These are phyloP conservation scores for Cephalopholis sonnerati DNA, from an alignment of 2,113 vertebrate genomes.

Conservation along the genomic window DNA sequence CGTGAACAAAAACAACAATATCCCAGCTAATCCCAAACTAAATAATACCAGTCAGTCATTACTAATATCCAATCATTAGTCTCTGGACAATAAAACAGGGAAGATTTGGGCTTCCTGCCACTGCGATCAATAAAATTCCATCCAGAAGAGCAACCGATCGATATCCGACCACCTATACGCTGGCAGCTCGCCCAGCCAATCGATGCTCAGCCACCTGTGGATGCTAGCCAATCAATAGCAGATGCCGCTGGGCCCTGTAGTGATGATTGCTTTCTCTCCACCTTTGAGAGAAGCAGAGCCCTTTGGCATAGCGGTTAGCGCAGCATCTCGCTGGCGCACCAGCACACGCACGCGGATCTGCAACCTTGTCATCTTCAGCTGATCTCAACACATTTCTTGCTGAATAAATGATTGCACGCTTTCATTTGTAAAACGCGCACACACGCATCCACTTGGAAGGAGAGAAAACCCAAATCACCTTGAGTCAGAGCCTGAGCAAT, in stretches of 20 bases:
- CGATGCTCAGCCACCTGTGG: conserved; percentile 87
- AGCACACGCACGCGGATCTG: neutral
- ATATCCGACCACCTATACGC: conserved; percentile 73
- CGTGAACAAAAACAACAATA: conserved; percentile 35
- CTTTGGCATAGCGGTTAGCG: conserved; percentile 43
- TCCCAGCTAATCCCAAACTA: conserved; percentile 12
- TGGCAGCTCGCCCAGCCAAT: conserved; percentile 66
- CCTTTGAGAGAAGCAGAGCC: conserved; percentile 47
- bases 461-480: conserved; percentile 52
- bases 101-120: conserved; percentile 45
- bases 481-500: conserved; percentile 68
- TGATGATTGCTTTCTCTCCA: conserved; percentile 72
- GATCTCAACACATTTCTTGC: conserved; percentile 19
- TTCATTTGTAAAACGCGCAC: conserved; percentile 15
- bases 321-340: conserved; percentile 1
- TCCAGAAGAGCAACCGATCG: conserved; percentile 75
- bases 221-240: conserved; percentile 73
- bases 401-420: conserved; percentile 38
- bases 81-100: conserved; percentile 46
- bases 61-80: conserved; percentile 67
- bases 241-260: conserved; percentile 62
- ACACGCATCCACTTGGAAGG: neutral
- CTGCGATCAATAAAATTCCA: conserved; percentile 61
- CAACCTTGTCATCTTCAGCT: conserved; percentile 39
- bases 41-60: conserved; percentile 52